Evolutionary conservation across 2,113 vertebrate genomes (phyloP).

Genomic region (Campylorhamphus procurvoides): DNA sequence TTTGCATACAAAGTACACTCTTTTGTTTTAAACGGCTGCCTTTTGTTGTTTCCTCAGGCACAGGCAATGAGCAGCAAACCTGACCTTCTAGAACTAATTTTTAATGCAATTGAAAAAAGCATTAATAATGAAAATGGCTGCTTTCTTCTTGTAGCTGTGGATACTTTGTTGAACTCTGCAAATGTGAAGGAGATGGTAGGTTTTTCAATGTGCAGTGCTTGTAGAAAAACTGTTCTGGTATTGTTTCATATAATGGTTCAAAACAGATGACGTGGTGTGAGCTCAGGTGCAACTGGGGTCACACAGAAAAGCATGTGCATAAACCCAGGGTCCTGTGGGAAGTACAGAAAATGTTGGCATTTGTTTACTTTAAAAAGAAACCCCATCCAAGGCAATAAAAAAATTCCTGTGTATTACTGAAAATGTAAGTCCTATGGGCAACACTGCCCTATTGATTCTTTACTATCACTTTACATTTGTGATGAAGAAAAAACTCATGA

Average conservation of each 20-base stretch:
- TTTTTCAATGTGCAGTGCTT: background rate
- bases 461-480: background rate
- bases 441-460: background rate
- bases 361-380: background rate
- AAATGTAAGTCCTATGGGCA: background rate
- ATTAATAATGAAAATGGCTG: constrained; percentile 91
- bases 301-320: background rate
- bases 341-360: background rate
- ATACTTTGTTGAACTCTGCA: constrained; percentile 72
- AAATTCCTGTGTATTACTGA: background rate
- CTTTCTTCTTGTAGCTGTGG: constrained; percentile 83
- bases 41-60: constrained; percentile 79
- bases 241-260: background rate
- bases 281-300: background rate
- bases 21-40: constrained; percentile 1
- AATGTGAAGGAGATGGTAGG: constrained; percentile 77
- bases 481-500: background rate
- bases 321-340: background rate
- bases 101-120: constrained; percentile 83
- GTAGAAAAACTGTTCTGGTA: background rate
- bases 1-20: background rate
- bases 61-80: constrained; percentile 90
- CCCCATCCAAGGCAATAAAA: background rate
- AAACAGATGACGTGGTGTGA: background rate
- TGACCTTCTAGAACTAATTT: constrained; percentile 86